phyloP scores from a whole-genome alignment of 2,113 vertebrate genomes.

The Vulpes vulpes region DNA sequence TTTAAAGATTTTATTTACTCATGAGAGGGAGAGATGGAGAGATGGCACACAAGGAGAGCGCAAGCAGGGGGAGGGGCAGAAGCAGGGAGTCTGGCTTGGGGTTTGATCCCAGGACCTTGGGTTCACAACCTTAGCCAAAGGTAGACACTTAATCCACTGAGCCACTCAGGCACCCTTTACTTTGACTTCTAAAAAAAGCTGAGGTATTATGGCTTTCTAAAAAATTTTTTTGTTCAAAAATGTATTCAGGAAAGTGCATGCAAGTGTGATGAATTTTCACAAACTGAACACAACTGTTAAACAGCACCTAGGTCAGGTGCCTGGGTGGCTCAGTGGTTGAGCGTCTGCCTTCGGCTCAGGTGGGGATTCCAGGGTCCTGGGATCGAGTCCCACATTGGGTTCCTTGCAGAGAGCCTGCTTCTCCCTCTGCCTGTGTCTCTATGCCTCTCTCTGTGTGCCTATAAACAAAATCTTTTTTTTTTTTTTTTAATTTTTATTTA shows the following conservation, averaged over 20 bases:
- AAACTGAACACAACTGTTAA: background rate
- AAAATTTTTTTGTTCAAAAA: conserved; percentile 7
- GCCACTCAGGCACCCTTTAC: background rate
- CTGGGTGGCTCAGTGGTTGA: too few relatives aligned
- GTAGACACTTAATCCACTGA: background rate
- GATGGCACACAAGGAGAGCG: background rate
- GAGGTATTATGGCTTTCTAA: background rate
- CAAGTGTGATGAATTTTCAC: background rate
- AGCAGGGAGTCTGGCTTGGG: background rate
- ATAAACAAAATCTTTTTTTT: too few relatives aligned
- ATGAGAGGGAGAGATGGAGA: background rate
- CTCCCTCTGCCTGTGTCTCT: too few relatives aligned
- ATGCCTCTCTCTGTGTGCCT: too few relatives aligned
- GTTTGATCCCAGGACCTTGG: background rate
- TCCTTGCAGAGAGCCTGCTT: too few relatives aligned
- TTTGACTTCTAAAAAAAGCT: background rate
- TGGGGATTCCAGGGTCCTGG: too few relatives aligned
- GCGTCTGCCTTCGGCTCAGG: too few relatives aligned
- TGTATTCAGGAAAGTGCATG: background rate
- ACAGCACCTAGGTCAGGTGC: background rate
- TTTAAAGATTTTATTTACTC: background rate
- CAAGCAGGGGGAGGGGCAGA: background rate
- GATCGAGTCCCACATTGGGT: too few relatives aligned
- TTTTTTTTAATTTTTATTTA: too few relatives aligned
- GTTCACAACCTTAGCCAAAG: background rate